Conservation (phyloP, 2,113 vertebrate genomes). For the human (Homo sapiens) region GRCh38 chr9:26249001-26249500, state of each 20-base stretch:
- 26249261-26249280: not conserved
- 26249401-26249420: not conserved
- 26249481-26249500: not conserved
- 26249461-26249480: not conserved
- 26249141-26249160: not conserved
- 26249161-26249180: not conserved
- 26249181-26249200: not conserved
- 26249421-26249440: not conserved
- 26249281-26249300: not conserved
- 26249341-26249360: not conserved
- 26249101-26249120: not conserved
- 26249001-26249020: not conserved
- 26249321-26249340: not conserved
- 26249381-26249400: not conserved
- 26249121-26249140: not conserved
- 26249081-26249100: not conserved
- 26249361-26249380: not conserved
- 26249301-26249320: not conserved
- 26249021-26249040: not conserved
- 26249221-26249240: not conserved
- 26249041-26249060: not conserved
- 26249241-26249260: not conserved
- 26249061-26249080: not conserved
- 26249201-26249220: not conserved
- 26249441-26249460: not conserved